These are phyloP conservation scores for Uria lomvia DNA, from an alignment of 2,113 vertebrate species.

Conservation along the genomic window DNA sequence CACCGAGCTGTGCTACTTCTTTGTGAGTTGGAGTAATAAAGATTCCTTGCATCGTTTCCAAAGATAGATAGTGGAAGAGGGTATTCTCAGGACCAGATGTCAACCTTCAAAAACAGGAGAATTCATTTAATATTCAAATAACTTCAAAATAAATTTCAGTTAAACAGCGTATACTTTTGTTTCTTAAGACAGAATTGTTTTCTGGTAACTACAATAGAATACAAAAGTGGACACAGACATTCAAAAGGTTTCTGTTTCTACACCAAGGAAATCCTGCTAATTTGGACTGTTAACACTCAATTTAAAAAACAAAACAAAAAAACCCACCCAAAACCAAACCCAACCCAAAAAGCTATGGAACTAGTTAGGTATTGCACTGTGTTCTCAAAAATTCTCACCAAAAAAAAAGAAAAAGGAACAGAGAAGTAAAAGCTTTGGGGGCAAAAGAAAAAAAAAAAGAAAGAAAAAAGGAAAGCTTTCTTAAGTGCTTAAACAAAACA, in stretches of 20 bases:
- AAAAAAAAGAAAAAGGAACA: not conserved
- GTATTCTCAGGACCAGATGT: slow-evolving; percentile 92
- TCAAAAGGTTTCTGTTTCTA: not conserved
- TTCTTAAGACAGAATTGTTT: not conserved
- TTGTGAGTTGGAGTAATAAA: slow-evolving; percentile 91
- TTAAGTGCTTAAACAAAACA: not conserved
- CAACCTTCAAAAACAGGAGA: slow-evolving; percentile 72
- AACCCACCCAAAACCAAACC: no score
- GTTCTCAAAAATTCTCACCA: not conserved
- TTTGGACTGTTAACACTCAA: not conserved
- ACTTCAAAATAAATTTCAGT: not conserved
- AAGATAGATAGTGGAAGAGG: slow-evolving; percentile 92
- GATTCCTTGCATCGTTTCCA: slow-evolving; percentile 92
- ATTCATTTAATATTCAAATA: not conserved
- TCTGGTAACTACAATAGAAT: not conserved
- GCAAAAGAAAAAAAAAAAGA: not conserved
- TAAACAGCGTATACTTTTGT: not conserved
- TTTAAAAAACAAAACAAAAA: not conserved
- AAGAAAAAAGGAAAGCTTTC: not conserved
- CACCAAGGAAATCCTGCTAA: not conserved
- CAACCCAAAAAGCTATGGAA: not conserved
- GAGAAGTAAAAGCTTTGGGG: not conserved
- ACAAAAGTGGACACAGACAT: not conserved
- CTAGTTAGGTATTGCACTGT: not conserved
- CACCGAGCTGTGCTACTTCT: slow-evolving; percentile 85